Evolutionary conservation across 2,888 invertebrate genomes (phyloP), one percentile per base, ranked within the genome.

Genomic region (Seira ritae): DNA sequence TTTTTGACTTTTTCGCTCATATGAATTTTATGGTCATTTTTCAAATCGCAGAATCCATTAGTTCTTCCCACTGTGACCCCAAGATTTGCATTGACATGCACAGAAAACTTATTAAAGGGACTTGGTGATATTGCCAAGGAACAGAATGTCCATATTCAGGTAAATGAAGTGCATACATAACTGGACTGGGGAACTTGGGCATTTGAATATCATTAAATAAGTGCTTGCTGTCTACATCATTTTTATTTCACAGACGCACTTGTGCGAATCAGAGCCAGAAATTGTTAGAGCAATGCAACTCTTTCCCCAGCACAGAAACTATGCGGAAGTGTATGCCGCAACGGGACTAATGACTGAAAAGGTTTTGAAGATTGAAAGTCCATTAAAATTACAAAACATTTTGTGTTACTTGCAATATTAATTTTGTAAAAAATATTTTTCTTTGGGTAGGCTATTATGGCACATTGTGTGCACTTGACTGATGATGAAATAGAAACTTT

Each of bases 51-150:
- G 91, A 95, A 94, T 94, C 92, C 90, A 92, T 91, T 96, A 72
- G 93, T 97, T 0, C 91, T 93, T 87, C 96, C 97, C 0, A 92
- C 95, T 2, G 93, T 98, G 37, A 96, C 97, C 0, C 97, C 97
- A 62, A 85, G 92, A 89, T 97, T 97, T 92, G 97, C 96, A 1
- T 90, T 96, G 19, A 95, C 95, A 89, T 96, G 97, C 90, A 93
- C 94, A 84, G 92, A 92, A 89, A 91, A 93, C n/a, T 92, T 96
- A 4, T 93, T 97, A 93, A 92, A 91, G 76, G 91, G 92, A 24
- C 91, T 98, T 22, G 94, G 94, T 1, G 90, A 92, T 73, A 91
- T 97, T 74, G 95, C 97, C 0, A 91, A 92, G 68, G 92, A 93
- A 88, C 92, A 94, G 88, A 91, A 95, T 89, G 92, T 96, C 78